Base-by-base conservation (phyloP, 2,888 invertebrate species). In the Allolobophora icterica region DNA sequence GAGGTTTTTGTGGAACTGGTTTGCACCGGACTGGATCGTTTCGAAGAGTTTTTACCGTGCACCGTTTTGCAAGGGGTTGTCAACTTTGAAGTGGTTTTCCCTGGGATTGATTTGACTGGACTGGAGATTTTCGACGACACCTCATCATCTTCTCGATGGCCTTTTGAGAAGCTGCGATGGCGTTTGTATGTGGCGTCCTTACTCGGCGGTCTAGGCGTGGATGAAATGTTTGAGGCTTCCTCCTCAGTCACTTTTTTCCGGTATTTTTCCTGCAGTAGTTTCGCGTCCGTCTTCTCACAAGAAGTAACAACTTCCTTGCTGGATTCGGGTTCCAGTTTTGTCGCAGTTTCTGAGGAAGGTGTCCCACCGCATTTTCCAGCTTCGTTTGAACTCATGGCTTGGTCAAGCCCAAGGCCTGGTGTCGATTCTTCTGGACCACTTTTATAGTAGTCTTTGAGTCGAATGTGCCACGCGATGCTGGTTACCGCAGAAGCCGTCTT, bases 391-490 rank as follows among this genome's bases (percentile, higher is more conserved):
- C 11, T 71, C 6, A 17, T 17, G 17, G 71, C 1, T 2, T n/a
- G 30, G 71, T 71, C 71, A 8, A 8, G 1, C 24, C 21, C 52
- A 24, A 52, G 24, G 24, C 6, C 17, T n/a, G n/a, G n/a, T 8
- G 71, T n/a, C 1, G 71, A n/a, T n/a, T 71, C 71, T 11, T 71
- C 71, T 71, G 71, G 8, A 17, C 89, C 35, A 24, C 90, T 91
- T 8, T 91, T 91, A 91, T 93, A 92, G 91, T 99, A 99, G 96
- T 97, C 97, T 95, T 97, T 97, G 93, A 99, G 96, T 5, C 99
- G 97, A 5, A 99, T 97, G 95, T 99, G 99, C 99, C 99, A 99
- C 45, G 99, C 99, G n/a, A 96, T 94, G 91, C 96, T 96, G 19
- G 95, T 94, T 17, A 95, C 95, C 11, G 99, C 98, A 13, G 98